phyloP scores from a whole-genome alignment of 2,113 vertebrate species.

The Prunella himalayana region DNA sequence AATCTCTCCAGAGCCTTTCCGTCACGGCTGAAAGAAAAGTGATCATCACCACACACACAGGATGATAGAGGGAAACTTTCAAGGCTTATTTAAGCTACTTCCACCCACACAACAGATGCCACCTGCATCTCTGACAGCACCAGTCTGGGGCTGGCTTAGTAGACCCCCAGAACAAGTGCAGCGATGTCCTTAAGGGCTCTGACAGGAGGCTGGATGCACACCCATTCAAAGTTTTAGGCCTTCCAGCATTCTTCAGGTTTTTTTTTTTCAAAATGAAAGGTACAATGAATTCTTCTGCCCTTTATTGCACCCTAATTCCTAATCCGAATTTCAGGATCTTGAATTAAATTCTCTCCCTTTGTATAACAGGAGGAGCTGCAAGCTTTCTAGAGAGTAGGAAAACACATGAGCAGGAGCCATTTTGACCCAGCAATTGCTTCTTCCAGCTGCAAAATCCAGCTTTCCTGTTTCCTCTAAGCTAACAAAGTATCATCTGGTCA shows the following conservation, averaged over 20 bases:
- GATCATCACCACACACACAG: not conserved
- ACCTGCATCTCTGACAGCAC: not conserved
- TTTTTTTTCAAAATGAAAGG: not conserved
- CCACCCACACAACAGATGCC: constrained; percentile 32
- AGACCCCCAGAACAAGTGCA: not conserved
- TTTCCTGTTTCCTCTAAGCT: not conserved
- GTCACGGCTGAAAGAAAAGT: constrained; percentile 80
- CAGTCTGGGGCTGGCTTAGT: not conserved
- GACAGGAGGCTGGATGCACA: not conserved
- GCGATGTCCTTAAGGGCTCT: not conserved
- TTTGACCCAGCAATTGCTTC: not conserved
- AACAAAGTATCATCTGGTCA: not conserved
- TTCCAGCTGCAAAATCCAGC: not conserved
- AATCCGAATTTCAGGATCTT: not conserved
- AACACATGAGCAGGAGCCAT: not conserved
- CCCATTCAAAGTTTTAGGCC: not conserved
- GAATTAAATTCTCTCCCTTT: not conserved
- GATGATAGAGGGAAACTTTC: not conserved
- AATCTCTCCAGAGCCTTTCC: constrained; percentile 93
- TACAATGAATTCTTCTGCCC: not conserved
- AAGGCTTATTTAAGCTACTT: constrained; percentile 9
- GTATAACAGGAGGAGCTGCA: not conserved
- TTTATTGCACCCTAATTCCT: not conserved
- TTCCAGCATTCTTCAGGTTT: not conserved
- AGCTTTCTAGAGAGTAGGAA: not conserved